Evolutionary conservation across 2,888 invertebrate genomes (phyloP), one percentile per base, ranked within the genome.

Genomic region (Eilema sororculum): DNA sequence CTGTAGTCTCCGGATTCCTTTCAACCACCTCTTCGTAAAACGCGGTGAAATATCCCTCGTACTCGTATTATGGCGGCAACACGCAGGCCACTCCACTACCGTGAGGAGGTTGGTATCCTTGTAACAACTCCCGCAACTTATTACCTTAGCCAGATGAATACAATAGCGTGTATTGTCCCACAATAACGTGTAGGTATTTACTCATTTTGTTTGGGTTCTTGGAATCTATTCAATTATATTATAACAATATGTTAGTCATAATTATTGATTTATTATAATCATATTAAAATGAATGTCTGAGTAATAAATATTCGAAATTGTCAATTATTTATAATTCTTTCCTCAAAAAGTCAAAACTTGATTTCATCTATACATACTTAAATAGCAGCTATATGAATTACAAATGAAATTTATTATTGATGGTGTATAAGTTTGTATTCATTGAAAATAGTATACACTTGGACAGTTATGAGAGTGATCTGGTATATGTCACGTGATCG

Each of bases 391-490:
- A 25, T 68, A 72, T 69, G 63, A 75, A 72, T 73, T 66, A 66
- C 24, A 59, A 74, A 73, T n/a, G 33, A 46, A 46, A 65, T 72
- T 73, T 73, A 63, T 58, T 37, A 52, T 56, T 5, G 20, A 57
- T 61, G 63, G 22, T 57, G 56, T 52, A 69, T 70, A 57, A n/a
- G 57, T 65, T 70, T 66, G 59, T 70, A 20, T 65, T 71, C 64
- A 59, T 71, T 62, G 56, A 71, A 33, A 68, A 64, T 78, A 13
- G 25, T 33, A 72, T 73, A 57, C 59, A 75, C 74, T 74, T 65
- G 52, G 77, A 78, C 69, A 72, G 33, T 62, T 74, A 75, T 59
- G 30, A 22, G 62, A 74, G 61, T 70, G 69, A 71, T 75, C 61
- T 33, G 67, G 67, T 68, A 61, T 71, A 46, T 30, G 72, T 75